phyloP scores from a whole-genome alignment of 2,113 vertebrate genomes.

The Myiozetetes cayanensis region DNA sequence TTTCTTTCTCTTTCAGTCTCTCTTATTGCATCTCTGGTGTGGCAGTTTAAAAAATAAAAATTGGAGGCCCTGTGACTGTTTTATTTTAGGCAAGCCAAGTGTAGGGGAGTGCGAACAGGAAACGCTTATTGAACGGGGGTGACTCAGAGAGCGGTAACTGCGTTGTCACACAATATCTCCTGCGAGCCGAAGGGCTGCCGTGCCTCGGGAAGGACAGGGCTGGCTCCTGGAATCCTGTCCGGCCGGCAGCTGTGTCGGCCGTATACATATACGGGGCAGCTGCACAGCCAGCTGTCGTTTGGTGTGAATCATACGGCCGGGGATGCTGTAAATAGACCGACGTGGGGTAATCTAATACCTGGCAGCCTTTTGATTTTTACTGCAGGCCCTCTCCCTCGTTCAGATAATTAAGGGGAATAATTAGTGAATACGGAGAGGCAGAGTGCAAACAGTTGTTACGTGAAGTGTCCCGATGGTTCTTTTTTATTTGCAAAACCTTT shows the following conservation, averaged over 20 bases:
- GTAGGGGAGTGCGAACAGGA: neutral
- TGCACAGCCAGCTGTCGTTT: constrained; percentile 92
- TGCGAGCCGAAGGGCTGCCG: neutral
- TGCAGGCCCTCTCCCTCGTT: constrained; percentile 51
- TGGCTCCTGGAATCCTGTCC: constrained; percentile 84
- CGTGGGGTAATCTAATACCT: constrained; percentile 88
- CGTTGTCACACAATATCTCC: constrained; percentile 18
- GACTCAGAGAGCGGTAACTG: neutral
- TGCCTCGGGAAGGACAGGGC: constrained; percentile 81
- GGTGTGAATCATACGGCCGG: constrained; percentile 87
- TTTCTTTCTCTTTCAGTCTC: neutral
- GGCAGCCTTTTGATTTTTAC: constrained; percentile 83
- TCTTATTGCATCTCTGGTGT: neutral
- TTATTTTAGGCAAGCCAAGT: constrained; percentile 22
- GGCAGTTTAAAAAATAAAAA: neutral
- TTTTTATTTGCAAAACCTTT: neutral
- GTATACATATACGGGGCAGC: constrained; percentile 88
- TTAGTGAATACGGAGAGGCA: neutral
- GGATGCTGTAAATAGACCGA: constrained; percentile 90
- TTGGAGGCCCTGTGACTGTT: neutral
- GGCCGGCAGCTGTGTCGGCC: constrained; percentile 89
- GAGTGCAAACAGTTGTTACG: neutral
- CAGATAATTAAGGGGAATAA: constrained; percentile 27
- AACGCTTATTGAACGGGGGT: neutral
- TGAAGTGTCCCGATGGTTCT: neutral